Percentiles rank a stretch among this genome's conserved stretches.
Evolutionary conservation across 1,140 invertebrate genomes (phyloP).

Genomic region (Plectrocnemia conspersa): DNA sequence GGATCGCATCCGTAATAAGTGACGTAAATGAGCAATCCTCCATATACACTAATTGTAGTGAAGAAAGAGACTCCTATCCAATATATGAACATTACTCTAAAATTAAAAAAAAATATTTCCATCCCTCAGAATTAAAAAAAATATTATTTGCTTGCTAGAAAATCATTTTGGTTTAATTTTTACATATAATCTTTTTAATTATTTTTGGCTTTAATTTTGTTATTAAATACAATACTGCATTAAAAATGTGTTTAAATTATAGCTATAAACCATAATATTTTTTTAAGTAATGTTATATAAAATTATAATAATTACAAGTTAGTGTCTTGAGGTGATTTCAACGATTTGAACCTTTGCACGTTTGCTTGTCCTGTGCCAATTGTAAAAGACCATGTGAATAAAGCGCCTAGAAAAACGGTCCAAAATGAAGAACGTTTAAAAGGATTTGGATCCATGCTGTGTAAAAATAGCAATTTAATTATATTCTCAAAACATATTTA

Average conservation of each 20-base stretch:
- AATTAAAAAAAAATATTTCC: not conserved
- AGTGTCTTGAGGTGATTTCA: slow-evolving; percentile 50
- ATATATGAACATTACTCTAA: slow-evolving; percentile 36
- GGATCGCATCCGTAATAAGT: slow-evolving; percentile 71
- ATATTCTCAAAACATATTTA: not conserved
- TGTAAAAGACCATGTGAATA: slow-evolving; percentile 60
- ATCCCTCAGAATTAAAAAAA: no score
- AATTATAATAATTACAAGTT: no score
- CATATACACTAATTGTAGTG: slow-evolving; percentile 54
- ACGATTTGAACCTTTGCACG: slow-evolving; percentile 57
- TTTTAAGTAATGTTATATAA: no score
- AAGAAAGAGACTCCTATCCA: slow-evolving; percentile 46
- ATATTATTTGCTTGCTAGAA: no score
- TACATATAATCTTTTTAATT: no score
- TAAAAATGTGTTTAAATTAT: no score
- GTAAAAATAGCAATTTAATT: not conserved
- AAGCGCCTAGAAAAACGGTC: slow-evolving; percentile 64
- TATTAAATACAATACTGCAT: no score
- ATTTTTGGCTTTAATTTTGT: no score
- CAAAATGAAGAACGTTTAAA: slow-evolving; percentile 66
- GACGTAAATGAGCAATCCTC: slow-evolving; percentile 67
- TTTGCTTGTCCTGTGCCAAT: slow-evolving; percentile 51
- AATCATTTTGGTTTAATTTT: no score
- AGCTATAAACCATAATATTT: no score
- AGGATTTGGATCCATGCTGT: slow-evolving; percentile 61